Base-by-base conservation (phyloP, 2,797 vertebrate genomes). In the Setipinna tenuifilis region DNA sequence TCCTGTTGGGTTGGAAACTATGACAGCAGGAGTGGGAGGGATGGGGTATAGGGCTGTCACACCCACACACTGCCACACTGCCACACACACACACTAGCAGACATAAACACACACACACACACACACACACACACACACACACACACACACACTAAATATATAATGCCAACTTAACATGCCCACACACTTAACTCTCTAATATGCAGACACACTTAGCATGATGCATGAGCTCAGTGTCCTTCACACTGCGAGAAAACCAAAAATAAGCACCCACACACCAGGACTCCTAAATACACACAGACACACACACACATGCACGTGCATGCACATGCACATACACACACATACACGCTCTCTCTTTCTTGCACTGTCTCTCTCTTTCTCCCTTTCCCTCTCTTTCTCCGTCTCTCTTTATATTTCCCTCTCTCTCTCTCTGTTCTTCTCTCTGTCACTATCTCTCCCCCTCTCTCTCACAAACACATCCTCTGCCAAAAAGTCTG, bases 1-100 rank as follows among this genome's bases (percentile, higher is more conserved):
- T 90, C 89, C 88, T 88, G 85, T 86, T 78, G 23, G 80, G 80
- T 61, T 84, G 82, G 87, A 89, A 87, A 87, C 80, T 84, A 59
- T 87, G 82, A 84, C 68, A 78, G 71, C 71, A 78, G 35, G 71
- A 78, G 71, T 35, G 68, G 68, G 68, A 75, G 71, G 71, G 5
- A 65, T 21, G 71, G 71, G 16, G 31, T 41, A 35, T 17, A 19
- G 71, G 17, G 35, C 61, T 65, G 71, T 78, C 71, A 44, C 71
- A 78, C 71, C 71, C 35, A 78, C 71, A 78, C 71, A 78, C 17
- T 21, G 16, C 16, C 71, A 44, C 71, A 78, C 50, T 54, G 50
- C 9, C 19, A 78, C 28, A 75, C 16, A 41, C 31, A 41, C 17
- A 75, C 31, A 75, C 62, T 7, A 75, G 35, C 31, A 75, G 11